Conservation (phyloP, 1,140 invertebrate species). For the Diachasma alloeum region DNA sequence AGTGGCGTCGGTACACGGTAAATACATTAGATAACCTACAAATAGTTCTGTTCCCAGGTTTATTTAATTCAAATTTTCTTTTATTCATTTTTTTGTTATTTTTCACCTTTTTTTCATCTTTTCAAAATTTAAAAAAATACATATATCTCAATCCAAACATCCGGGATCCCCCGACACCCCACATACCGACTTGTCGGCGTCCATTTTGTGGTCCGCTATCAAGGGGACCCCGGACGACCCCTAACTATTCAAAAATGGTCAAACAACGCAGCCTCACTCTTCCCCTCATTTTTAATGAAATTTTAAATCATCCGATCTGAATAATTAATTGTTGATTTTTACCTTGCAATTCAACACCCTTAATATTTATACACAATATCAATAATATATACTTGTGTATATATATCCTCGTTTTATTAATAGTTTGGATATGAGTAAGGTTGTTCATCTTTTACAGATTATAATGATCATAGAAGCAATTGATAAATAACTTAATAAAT, state of each 20-base stretch:
- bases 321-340: conserved; percentile 13
- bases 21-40: conserved; percentile 49
- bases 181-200: background rate
- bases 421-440: conserved; percentile 20
- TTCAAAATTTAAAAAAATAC: conserved; percentile 67
- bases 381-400: conserved; percentile 30
- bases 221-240: background rate
- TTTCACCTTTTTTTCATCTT: conserved; percentile 41
- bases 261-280: conserved; percentile 39
- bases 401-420: background rate
- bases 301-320: background rate
- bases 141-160: conserved; percentile 58
- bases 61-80: conserved; percentile 39
- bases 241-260: conserved; percentile 54
- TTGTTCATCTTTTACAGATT: background rate
- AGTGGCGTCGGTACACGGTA: conserved; percentile 39
- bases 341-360: conserved; percentile 1
- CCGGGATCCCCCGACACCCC: conserved; percentile 35
- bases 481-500: conserved; percentile 18
- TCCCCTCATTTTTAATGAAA: background rate
- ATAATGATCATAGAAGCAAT: conserved; percentile 13
- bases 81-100: conserved; percentile 40
- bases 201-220: too few relatives aligned
- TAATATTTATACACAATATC: conserved; percentile 30
- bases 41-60: conserved; percentile 56